Base-by-base conservation (phyloP, 2,888 invertebrate species). In the Nebria brevicollis region DNA sequence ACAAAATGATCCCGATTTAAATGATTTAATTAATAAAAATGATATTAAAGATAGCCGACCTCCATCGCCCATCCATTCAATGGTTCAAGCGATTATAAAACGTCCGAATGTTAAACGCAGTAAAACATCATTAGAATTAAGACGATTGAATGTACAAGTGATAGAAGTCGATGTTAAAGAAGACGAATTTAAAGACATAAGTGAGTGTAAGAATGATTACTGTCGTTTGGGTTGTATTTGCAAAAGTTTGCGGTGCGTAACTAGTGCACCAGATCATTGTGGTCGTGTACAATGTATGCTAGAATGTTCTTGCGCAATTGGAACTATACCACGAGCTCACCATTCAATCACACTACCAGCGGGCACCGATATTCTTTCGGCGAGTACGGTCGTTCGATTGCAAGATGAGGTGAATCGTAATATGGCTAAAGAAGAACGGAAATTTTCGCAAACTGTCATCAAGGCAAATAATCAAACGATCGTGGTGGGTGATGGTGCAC, bases 401-500 rank as follows among this genome's bases (percentile, higher is more conserved):
- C 90, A 92, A 83, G 89, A 90, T 84, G 89, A 91, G 86, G 90
- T 90, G 0, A 91, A 91, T 85, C 89, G 87, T 70, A 91, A 91
- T 81, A 88, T 94, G 82, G 92, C 94, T 0, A 93, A 92, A 87
- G 93, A 93, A 85, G 94, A 94, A 87, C 91, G 93, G 86, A 94
- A 94, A 85, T 94, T 94, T 87, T 93, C 93, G 15, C 93, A 94
- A 85, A 94, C 94, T 4, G 91, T 94, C 34, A 92, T 94, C 78
- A 88, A 93, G 68, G 91, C 93, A 10, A 92, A 92, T 41, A 91
- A 93, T 85, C 92, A 93, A 87, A 93, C 93, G 75, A 91, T 94
- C 84, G 87, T 94, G 8, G 90, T 94, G 42, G 93, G 93, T 82
- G 88, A 90, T 6, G 90, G 90, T 81, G 88, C 88, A 43, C 88